Percentiles rank a stretch among this genome's conserved stretches.
Evolutionary conservation across 2,888 invertebrate species (phyloP).

Genomic region (Napeogenes inachia): DNA sequence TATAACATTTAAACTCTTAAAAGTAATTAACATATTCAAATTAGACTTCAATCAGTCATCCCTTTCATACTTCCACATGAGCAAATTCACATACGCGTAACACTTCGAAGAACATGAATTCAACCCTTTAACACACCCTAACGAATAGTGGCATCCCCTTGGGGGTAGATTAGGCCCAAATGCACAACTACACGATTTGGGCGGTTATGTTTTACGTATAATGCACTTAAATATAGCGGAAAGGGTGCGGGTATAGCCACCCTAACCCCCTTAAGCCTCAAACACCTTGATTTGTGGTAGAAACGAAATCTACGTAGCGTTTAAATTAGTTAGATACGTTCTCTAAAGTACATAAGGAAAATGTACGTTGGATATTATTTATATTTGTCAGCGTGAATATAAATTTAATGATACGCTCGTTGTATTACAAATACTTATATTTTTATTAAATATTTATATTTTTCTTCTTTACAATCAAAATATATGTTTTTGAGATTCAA

Average conservation of each 20-base stretch:
- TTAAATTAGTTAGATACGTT: slow-evolving; percentile 21
- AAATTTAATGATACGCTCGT: no score
- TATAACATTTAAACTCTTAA: no score
- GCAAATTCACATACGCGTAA: slow-evolving; percentile 27
- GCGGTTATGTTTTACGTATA: slow-evolving; percentile 63
- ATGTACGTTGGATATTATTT: background rate
- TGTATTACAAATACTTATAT: no score
- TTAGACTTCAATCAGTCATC: slow-evolving; percentile 13
- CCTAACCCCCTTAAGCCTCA: slow-evolving; percentile 33
- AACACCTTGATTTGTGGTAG: slow-evolving; percentile 64
- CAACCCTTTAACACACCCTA: slow-evolving; percentile 51
- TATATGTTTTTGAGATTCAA: no score
- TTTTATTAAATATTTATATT: no score
- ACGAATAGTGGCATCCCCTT: slow-evolving; percentile 49
- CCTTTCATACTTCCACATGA: slow-evolving; percentile 15
- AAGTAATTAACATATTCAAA: slow-evolving; percentile 2
- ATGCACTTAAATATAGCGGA: slow-evolving; percentile 67
- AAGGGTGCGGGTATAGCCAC: slow-evolving; percentile 37
- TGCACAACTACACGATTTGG: slow-evolving; percentile 64
- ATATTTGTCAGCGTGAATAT: background rate
- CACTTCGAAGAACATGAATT: slow-evolving; percentile 44
- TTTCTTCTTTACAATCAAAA: no score
- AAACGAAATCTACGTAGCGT: slow-evolving; percentile 38
- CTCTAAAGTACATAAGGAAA: background rate
- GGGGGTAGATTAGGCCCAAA: slow-evolving; percentile 57